Base-by-base conservation (phyloP, 92 coral and sea anemone genomes). In the Nematostella vectensis region DNA sequence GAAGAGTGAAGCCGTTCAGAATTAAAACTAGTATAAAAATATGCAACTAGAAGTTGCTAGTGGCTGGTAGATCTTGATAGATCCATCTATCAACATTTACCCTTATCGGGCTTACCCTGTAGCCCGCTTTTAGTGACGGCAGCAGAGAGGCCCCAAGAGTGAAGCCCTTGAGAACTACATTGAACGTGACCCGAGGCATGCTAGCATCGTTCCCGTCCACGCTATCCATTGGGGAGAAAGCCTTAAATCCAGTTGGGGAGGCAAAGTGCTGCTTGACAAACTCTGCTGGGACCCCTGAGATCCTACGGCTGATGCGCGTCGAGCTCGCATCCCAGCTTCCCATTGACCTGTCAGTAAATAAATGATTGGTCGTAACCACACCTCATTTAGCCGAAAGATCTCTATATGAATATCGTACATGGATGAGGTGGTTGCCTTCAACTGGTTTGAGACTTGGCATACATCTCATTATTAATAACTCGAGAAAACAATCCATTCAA, bases 111-210 rank as follows among this genome's bases (percentile, higher is more conserved):
- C 51, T 11, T 19, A 86, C 98, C 82, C 84, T 91, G 62, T 91
- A 91, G 26, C 89, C 98, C 19, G 95, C 88, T 47, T 89, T 75
- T 16, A 91, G 68, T 4, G 98, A 91, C 3, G 98, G 98, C 18
- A 91, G 65, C 27, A 91, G 61, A 27, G 98, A 82, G 4, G 98
- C 98, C 36, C 98, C 95, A 13, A 91, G 71, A 17, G 82, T 67
- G 48, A 87, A 91, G 2, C 98, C 98, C 43, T 80, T 76, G 38
- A 91, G 67, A 11, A 91, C 81, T 22, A 84, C 74, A 12, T 75
- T 83, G 56, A 87, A 73, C 6, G 80, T 59, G 25, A 72, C 72
- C 13, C 63, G 55, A 36, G 88, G 70, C 17, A 81, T 58, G 45
- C 53, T 48, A 45, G 65, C 71, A 25, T 62, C 49, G 0, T 16